A percentile compares a stretch with the other conserved stretches of the same genome.
phyloP scores from a whole-genome alignment of 2,888 invertebrate species.

The Leptogaster cylindrica region DNA sequence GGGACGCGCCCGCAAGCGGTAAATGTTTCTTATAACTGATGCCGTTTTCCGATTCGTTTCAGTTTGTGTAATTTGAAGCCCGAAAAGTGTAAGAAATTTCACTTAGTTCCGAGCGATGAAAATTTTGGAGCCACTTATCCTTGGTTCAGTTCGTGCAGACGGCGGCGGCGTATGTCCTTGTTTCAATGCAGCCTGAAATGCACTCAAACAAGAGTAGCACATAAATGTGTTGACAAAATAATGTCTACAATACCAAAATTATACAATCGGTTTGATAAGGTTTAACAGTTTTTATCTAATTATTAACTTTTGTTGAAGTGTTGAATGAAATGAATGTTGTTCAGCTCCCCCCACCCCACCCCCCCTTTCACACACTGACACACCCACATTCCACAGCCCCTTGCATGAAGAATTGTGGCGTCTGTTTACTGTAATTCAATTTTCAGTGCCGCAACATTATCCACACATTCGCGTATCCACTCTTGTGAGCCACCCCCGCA shows the following conservation, averaged over 20 bases:
- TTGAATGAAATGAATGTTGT: slow-evolving; percentile 13
- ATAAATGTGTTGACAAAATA: too few relatives aligned
- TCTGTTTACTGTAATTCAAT: slow-evolving; percentile 31
- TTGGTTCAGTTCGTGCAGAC: too few relatives aligned
- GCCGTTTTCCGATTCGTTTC: neutral
- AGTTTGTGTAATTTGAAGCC: slow-evolving; percentile 16
- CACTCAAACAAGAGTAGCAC: neutral
- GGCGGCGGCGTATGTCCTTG: too few relatives aligned
- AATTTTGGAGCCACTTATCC: slow-evolving; percentile 6
- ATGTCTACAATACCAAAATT: too few relatives aligned
- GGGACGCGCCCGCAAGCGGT: neutral
- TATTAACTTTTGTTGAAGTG: too few relatives aligned
- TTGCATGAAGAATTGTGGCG: neutral
- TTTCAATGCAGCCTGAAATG: slow-evolving; percentile 3
- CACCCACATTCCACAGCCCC: neutral
- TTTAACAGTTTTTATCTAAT: slow-evolving; percentile 1
- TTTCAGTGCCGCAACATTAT: slow-evolving; percentile 38
- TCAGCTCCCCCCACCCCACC: neutral
- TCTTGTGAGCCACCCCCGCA: neutral
- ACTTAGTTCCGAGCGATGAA: neutral
- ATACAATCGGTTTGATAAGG: neutral
- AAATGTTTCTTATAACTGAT: slow-evolving; percentile 3
- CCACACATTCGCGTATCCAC: slow-evolving; percentile 23
- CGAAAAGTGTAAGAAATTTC: slow-evolving; percentile 13
- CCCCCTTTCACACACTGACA: neutral